A percentile compares a stretch with the other conserved stretches of the same genome.
Conservation (phyloP, 2,888 invertebrate genomes). For the Augiades crinisus region DNA sequence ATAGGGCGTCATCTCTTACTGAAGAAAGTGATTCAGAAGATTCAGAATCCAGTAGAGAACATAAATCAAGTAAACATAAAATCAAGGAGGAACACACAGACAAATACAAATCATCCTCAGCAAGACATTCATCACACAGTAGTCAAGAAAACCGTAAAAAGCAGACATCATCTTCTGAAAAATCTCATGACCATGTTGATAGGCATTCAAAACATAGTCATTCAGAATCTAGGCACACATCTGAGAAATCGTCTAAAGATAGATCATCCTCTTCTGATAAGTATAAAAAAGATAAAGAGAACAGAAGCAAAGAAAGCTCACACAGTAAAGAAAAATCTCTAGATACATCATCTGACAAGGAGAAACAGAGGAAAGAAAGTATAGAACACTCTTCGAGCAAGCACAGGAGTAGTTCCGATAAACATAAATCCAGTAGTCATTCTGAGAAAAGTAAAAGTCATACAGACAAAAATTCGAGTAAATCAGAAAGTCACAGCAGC, state of each 20-base stretch:
- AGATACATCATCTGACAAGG: constrained; percentile 15
- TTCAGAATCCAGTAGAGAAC: constrained; percentile 53
- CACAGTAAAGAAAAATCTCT: constrained; percentile 18
- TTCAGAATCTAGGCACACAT: constrained; percentile 44
- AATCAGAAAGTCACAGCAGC: constrained; percentile 47
- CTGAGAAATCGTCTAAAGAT: constrained; percentile 50
- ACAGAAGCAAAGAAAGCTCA: constrained; percentile 14
- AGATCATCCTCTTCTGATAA: constrained; percentile 20
- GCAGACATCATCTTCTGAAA: constrained; percentile 41
- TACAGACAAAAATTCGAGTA: constrained; percentile 42
- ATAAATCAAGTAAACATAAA: constrained; percentile 47
- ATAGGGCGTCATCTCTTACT: constrained; percentile 14
- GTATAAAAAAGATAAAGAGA: constrained; percentile 26
- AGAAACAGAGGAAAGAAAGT: constrained; percentile 7
- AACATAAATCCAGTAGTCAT: constrained; percentile 32
- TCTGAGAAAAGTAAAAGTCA: constrained; percentile 31
- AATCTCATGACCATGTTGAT: constrained; percentile 41
- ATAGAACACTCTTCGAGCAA: constrained; percentile 20
- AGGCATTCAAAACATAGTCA: constrained; percentile 43
- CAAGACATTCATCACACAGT: constrained; percentile 46
- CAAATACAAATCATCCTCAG: constrained; percentile 40
- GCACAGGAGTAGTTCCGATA: constrained; percentile 31
- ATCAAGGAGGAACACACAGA: constrained; percentile 37
- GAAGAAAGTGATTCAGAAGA: constrained; percentile 40
- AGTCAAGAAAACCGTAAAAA: constrained; percentile 45